Percentiles rank a stretch among this genome's conserved stretches.
Evolutionary conservation across 1,140 invertebrate genomes (phyloP).

Genomic region (Lucilia sericata): DNA sequence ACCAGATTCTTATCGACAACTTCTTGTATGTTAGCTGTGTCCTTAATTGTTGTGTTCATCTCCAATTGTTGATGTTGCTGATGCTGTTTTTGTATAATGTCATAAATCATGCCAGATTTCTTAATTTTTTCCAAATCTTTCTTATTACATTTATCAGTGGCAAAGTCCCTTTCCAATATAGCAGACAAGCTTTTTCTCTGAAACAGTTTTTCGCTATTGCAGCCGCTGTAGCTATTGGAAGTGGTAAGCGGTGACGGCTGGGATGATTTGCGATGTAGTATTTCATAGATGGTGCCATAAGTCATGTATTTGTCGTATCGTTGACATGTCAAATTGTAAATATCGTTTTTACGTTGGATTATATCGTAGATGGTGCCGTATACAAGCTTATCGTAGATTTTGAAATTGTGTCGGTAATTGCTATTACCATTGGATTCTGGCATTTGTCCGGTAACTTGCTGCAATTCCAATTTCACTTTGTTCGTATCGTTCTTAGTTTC

Average conservation of each 20-base stretch:
- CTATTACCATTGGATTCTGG: not conserved
- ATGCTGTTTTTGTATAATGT: conserved; percentile 60
- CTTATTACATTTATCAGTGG: conserved; percentile 32
- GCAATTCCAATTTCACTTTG: not conserved
- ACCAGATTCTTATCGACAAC: conserved; percentile 9
- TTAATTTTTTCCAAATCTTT: conserved; percentile 42
- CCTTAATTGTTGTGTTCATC: not conserved
- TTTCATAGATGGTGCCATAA: conserved; percentile 67
- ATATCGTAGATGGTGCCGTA: conserved; percentile 67
- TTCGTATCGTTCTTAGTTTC: not conserved
- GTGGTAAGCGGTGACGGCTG: conserved; percentile 46
- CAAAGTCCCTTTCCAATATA: conserved; percentile 55
- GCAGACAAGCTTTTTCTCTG: conserved; percentile 63
- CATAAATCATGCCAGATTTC: conserved; percentile 59
- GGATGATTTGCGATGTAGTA: conserved; percentile 61
- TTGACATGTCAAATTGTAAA: conserved; percentile 62
- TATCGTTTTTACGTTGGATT: conserved; percentile 66
- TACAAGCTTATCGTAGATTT: conserved; percentile 65
- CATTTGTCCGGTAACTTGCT: conserved; percentile 19
- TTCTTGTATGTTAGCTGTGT: not conserved
- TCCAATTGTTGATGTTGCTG: conserved; percentile 28
- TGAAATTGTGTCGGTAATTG: conserved; percentile 61
- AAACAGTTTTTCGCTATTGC: conserved; percentile 47
- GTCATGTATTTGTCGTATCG: conserved; percentile 68
- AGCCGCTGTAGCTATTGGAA: conserved; percentile 39